Conservation (phyloP, 2,797 vertebrate species). For the Malurus splendens region DNA sequence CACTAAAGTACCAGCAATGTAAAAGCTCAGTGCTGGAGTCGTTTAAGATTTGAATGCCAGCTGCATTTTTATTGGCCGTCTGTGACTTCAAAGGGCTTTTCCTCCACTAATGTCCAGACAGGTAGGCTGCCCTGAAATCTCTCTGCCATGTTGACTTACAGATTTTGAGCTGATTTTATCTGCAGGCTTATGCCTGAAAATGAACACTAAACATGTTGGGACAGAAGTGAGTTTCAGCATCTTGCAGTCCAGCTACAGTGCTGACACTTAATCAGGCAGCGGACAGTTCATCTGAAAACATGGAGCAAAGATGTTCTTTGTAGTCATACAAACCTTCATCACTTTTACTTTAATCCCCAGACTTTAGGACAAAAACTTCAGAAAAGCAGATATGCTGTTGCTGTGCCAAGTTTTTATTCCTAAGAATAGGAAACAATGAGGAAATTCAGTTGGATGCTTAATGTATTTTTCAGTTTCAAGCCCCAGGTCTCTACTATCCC, state of each 20-base stretch:
- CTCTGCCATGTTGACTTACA: conserved; percentile 45
- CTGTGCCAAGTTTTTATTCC: conserved; percentile 49
- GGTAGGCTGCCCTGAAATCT: conserved; percentile 59
- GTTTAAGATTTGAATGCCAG: conserved; percentile 68
- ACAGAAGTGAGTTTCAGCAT: conserved; percentile 28
- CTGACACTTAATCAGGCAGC: conserved; percentile 44
- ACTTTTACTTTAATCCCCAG: conserved; percentile 4
- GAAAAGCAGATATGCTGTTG: conserved; percentile 29
- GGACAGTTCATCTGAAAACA: conserved; percentile 37
- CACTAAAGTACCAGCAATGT: conserved; percentile 31
- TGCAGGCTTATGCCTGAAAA: conserved; percentile 40
- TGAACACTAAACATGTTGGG: conserved; percentile 7
- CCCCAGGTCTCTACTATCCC: background rate
- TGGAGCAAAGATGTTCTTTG: conserved; percentile 29
- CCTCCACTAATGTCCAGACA: conserved; percentile 44
- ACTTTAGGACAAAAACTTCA: conserved; percentile 27
- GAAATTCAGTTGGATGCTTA: conserved; percentile 47
- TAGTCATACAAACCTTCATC: background rate
- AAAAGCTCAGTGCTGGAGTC: conserved; percentile 68
- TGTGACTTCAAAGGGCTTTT: conserved; percentile 75
- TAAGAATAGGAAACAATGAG: conserved; percentile 36
- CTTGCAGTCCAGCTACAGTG: background rate
- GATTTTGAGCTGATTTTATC: conserved; percentile 56
- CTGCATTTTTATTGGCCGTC: conserved; percentile 78
- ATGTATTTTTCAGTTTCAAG: conserved; percentile 57